phyloP scores from a whole-genome alignment of 2,888 invertebrate genomes.

The Gastracanthus pulcherrimus region DNA sequence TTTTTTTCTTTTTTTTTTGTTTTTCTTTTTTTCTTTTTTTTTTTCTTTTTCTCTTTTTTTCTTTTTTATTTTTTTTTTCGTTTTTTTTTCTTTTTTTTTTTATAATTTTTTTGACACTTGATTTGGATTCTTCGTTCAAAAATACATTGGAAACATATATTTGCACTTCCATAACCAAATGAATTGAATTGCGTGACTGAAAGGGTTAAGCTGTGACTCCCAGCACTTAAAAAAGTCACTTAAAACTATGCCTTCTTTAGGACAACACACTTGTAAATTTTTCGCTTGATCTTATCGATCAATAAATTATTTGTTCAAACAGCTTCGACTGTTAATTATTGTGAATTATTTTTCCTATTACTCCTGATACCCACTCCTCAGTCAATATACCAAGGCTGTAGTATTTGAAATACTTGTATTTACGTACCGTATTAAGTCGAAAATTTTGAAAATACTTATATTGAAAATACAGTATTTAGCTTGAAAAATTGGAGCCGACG shows the following conservation, averaged over 20 bases:
- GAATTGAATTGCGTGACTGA: no score
- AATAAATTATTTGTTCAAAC: slow-evolving; percentile 72
- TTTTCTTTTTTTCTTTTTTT: no score
- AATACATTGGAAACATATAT: no score
- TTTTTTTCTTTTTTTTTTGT: no score
- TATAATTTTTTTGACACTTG: no score
- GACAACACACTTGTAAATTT: slow-evolving; percentile 33
- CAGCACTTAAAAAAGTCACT: slow-evolving; percentile 37
- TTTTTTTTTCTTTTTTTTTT: no score
- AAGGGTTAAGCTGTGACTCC: slow-evolving; percentile 1
- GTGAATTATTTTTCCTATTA: not conserved
- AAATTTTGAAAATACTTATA: not conserved
- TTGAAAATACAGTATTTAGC: slow-evolving; percentile 1
- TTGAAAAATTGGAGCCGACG: no score
- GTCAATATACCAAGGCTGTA: not conserved
- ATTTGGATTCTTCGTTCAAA: no score
- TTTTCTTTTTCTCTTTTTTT: no score
- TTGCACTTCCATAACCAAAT: no score
- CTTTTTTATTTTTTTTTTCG: no score
- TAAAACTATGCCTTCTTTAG: slow-evolving; percentile 42
- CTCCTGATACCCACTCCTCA: not conserved
- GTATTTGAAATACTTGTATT: no score
- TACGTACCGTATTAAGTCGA: not conserved
- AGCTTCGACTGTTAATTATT: slow-evolving; percentile 30
- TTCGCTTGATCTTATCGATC: slow-evolving; percentile 66